Base-by-base conservation (phyloP, 2,888 invertebrate species). In the Drosophila basisetae region DNA sequence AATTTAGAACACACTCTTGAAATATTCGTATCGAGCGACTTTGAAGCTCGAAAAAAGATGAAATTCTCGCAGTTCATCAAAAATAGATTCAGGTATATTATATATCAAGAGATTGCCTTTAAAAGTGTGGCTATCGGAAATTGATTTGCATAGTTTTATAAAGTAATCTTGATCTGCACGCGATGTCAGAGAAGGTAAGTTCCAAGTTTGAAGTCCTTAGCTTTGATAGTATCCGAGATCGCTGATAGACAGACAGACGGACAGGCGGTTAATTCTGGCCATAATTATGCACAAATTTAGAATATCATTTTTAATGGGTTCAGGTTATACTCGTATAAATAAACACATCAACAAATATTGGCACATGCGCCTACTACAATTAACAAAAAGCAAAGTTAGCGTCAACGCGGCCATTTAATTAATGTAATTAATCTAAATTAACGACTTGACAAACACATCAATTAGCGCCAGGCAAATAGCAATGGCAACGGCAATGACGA, bases 361-460 rank as follows among this genome's bases (percentile, higher is more conserved):
- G 37, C 63, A 68, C 70, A 72, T 68, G 69, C 69, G 62, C 55
- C 63, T 37, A 67, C 39, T 30, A 50, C 43, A 73, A 55, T 22
- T 55, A 64, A 52, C 64, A 64, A 63, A 52, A 58, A 59, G 52
- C 67, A 69, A 67, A 56, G 52, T 59, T 68, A 56, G 41, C 60
- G 59, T 67, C 66, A 65, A 55, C 70, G 43, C 62, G 54, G 63
- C 71, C 83, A 87, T 85, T 87, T 89, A 91, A 91, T 91, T 83
- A 84, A 89, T 84, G 88, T 88, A 91, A 91, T 91, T 91, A 91
- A 91, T 91, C 91, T 86, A 80, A 80, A 91, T 91, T 88, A 91
- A 91, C 89, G 84, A 89, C 86, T 91, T 89, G 86, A 89, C 91
- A 91, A 91, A 91, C 89, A 91, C 83, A 88, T 89, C 89, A 90